These are phyloP conservation scores for Drosophila kanapiae DNA, from an alignment of 1,140 invertebrate genomes.

Conservation along the genomic window DNA sequence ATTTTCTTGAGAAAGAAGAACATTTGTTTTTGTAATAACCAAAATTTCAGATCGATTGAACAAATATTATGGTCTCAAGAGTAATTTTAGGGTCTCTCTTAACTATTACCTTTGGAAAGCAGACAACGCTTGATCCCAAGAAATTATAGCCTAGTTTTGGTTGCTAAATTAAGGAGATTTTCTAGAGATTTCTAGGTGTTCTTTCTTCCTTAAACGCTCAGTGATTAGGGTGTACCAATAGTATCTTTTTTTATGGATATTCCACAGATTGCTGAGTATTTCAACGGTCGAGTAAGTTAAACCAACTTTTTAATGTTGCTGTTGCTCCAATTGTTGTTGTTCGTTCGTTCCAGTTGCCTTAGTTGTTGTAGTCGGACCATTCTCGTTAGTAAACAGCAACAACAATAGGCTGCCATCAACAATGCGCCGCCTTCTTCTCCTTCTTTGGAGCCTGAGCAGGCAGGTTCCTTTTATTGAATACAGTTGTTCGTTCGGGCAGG, in stretches of 20 bases:
- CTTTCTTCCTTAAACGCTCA: not conserved
- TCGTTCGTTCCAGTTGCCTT: not conserved
- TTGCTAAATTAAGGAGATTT: not conserved
- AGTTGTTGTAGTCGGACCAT: conserved; percentile 5
- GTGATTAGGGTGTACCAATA: too few species aligned
- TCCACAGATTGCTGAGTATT: not conserved
- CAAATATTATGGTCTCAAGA: not conserved
- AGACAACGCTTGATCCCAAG: too few species aligned
- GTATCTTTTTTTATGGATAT: rapidly evolving
- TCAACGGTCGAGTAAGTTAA: not conserved
- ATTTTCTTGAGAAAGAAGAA: not conserved
- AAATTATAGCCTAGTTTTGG: not conserved
- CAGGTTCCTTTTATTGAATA: conserved; percentile 57
- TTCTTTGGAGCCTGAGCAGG: conserved; percentile 7
- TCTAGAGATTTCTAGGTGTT: not conserved
- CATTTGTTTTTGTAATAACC: not conserved
- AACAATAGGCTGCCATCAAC: conserved; percentile 13
- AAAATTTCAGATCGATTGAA: not conserved
- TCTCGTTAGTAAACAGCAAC: conserved; percentile 36
- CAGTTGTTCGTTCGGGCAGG: conserved; percentile 42
- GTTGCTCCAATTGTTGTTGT: conserved; percentile 8
- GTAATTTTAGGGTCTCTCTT: not conserved
- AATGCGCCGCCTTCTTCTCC: conserved; percentile 17
- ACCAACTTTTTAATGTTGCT: not conserved
- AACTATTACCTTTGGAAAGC: not conserved